Evolutionary conservation across 2,113 vertebrate genomes (phyloP).

Genomic region (Catharus minimus): DNA sequence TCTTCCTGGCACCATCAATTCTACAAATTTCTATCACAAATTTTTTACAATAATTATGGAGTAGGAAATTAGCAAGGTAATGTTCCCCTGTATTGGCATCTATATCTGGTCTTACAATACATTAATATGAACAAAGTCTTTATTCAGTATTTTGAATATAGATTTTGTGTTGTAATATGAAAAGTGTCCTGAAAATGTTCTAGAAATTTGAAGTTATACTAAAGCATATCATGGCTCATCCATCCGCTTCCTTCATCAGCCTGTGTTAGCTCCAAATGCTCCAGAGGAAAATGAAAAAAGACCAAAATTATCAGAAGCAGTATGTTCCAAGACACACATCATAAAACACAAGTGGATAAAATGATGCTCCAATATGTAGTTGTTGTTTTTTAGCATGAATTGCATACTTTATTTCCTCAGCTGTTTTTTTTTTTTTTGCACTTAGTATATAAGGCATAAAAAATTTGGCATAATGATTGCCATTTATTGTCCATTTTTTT

Average conservation of each 20-base stretch:
- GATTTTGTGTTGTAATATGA: accelerated
- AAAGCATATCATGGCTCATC: background rate
- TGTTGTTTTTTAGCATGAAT: background rate
- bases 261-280: background rate
- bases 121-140: accelerated
- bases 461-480: background rate
- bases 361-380: background rate
- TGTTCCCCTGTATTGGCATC: accelerated
- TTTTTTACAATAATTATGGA: background rate
- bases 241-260: background rate
- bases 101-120: background rate
- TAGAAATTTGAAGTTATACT: background rate
- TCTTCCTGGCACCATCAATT: background rate
- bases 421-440: no score
- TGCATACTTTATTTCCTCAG: background rate
- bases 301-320: background rate
- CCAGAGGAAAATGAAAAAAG: background rate
- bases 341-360: background rate
- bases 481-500: background rate
- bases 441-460: background rate
- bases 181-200: background rate
- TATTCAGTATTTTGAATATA: background rate
- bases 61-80: background rate
- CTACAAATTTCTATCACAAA: no score
- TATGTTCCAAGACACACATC: background rate